Base-by-base conservation (phyloP, 2,113 vertebrate genomes). In the Zosterops hypoxanthus region DNA sequence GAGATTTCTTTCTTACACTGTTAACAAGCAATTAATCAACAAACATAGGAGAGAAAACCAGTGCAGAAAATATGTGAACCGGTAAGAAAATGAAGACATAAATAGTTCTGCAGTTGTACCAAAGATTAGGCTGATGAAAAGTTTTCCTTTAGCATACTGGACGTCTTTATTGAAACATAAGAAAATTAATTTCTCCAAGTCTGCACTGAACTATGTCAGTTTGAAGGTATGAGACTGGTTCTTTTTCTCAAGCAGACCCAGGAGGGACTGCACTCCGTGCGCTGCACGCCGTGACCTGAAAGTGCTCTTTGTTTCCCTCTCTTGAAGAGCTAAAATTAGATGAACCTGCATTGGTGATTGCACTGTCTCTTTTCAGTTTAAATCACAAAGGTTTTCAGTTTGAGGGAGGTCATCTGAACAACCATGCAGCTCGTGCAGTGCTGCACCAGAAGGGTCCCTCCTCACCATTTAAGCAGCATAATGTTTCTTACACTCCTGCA, bases 391-490 rank as follows among this genome's bases (percentile, higher is more conserved):
- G 39, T 53, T 50, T 76, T 42, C 61, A 41, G 11, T 55, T 36
- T 55, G 41, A 72, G 29, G 36, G 46, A 84, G 12, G 50, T 44
- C 33, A 61, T 21, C 50, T 56, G 68, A 44, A 41, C 12, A 11
- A 29, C 47, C 8, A 0, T 4, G 47, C 8, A 56, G 53, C 8
- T 55, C 1, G 0, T 7, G 39, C 14, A 44, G 25, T 8, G 46
- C 69, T 65, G 73, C 39, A 42, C 50, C 61, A 61, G 31, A 88
- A 53, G 36, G n/a, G n/a, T 65, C 59, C 19, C 25, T 64, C 68
- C 53, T 88, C 65, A 53, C 14, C 56, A 61, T 18, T 65, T 60
- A n/a, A 52, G 86, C 21, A 61, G 9, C 1, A 3, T 12, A 13
- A 36, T 21, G 31, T 73, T 81, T 90, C 61, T 70, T 66, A 57